Base-by-base conservation (phyloP, 2,888 invertebrate genomes). In the Resseliella maxima region DNA sequence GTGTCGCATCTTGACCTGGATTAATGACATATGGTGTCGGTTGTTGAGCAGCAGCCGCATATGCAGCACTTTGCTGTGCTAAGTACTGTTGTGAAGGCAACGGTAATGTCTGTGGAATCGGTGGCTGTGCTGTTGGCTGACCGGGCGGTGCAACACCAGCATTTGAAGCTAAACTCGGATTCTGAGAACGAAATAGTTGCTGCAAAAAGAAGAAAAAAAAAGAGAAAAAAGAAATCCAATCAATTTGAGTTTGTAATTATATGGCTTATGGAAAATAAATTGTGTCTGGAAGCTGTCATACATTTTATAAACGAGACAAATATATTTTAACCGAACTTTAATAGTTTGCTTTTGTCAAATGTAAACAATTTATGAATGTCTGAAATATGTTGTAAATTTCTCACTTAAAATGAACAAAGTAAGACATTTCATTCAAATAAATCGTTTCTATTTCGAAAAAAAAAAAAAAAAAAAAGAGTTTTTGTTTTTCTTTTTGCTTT, bases 141-240 rank as follows among this genome's bases (percentile, higher is more conserved):
- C 95, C 90, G 91, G 94, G 92, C 27, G 27, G 72, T 31, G 72
- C 72, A 91, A 95, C 92, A 91, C 93, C 91, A 88, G 92, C 91
- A 90, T 93, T 92, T 90, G 96, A 92, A 92, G 94, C 93, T 90
- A 94, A 93, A 90, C 95, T 93, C 89, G 95, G 94, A 90, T 95
- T 96, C 91, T 97, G 97, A 91, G 96, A 96, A 90, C 97, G 95
- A 92, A 97, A 96, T 89, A 97, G 92, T 95, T 96, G 96, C 97
- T 97, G 93, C 38, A 94, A 94, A 90, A 87, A 88, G 88, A 89
- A 87, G 88, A 87, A 88, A 87, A 24, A 85, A 54, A 86, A 86
- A 87, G 46, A 86, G 54, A 86, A 83, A 72, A 12, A 72, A 72
- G 15, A 72, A 12, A 15, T n/a, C 3, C 24, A 24, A 2, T 2